A percentile compares a stretch with the other conserved stretches of the same genome.
phyloP scores from a whole-genome alignment of 2,113 vertebrate genomes.

The Brachypteracias leptosomus region DNA sequence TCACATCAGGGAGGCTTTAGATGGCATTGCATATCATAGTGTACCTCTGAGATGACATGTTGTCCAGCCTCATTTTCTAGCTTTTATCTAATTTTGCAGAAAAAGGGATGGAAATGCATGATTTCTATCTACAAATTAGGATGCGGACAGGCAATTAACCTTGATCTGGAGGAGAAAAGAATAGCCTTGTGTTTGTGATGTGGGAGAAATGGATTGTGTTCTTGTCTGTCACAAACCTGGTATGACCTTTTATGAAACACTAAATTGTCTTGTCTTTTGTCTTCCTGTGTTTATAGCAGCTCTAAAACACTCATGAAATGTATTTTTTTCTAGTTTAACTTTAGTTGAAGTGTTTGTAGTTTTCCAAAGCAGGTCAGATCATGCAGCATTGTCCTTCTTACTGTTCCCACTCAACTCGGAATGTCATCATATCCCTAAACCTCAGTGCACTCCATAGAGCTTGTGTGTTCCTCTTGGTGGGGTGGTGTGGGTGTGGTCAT shows the following conservation, averaged over 20 bases:
- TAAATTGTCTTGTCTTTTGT: not conserved
- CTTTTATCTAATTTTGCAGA: not conserved
- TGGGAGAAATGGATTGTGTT: not conserved
- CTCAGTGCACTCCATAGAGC: no score
- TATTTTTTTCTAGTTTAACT: not conserved
- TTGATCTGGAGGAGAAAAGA: not conserved
- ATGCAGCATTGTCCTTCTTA: not conserved
- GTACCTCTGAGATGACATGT: not conserved
- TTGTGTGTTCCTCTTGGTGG: not conserved
- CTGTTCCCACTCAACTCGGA: not conserved
- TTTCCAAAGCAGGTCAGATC: not conserved
- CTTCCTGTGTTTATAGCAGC: not conserved
- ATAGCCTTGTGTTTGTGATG: not conserved
- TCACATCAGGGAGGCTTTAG: not conserved
- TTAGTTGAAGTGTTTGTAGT: not conserved
- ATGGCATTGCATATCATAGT: not conserved
- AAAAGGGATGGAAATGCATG: not conserved
- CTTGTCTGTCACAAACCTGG: not conserved
- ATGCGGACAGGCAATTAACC: not conserved
- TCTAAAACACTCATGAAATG: not conserved
- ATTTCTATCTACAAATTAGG: not conserved
- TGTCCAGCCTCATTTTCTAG: not conserved
- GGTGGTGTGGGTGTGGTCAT: not conserved
- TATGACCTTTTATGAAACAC: not conserved
- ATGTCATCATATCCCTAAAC: not conserved